A percentile compares a stretch with the other conserved stretches of the same genome.
Conservation (phyloP, 2,888 invertebrate species). For the Toxonevra muliebris region DNA sequence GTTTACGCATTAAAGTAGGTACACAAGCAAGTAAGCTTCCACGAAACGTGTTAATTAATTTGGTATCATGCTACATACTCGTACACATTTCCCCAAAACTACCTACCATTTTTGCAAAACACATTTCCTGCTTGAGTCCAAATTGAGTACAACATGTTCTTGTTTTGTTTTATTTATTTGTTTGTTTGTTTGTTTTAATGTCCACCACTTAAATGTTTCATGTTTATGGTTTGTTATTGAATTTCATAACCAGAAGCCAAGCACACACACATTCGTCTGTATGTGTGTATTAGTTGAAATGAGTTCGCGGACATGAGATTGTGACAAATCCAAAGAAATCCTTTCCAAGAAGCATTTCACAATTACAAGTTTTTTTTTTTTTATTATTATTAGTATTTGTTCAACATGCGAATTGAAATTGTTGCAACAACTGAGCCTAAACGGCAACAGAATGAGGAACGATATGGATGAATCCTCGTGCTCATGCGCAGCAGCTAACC, state of each 20-base stretch:
- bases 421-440: not conserved
- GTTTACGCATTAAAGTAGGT: no score
- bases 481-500: not conserved
- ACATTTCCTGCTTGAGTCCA: no score
- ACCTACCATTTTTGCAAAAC: no score
- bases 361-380: not conserved
- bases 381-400: not conserved
- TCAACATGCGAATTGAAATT: constrained; percentile 3
- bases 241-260: constrained; percentile 40
- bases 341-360: constrained; percentile 5
- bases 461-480: not conserved
- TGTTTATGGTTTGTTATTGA: constrained; percentile 32
- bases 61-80: no score
- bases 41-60: no score
- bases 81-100: no score
- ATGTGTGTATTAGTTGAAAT: not conserved
- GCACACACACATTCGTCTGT: constrained; percentile 1
- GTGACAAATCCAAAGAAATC: not conserved
- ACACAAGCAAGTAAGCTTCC: no score
- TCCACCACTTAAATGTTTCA: no score
- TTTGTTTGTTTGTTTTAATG: no score
- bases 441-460: no score
- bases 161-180: no score
- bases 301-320: not conserved
- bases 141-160: no score